A percentile compares a stretch with the other conserved stretches of the same genome.
Evolutionary conservation across 2,797 vertebrate genomes (phyloP).

Genomic region (Microctenopoma steveboyesi): DNA sequence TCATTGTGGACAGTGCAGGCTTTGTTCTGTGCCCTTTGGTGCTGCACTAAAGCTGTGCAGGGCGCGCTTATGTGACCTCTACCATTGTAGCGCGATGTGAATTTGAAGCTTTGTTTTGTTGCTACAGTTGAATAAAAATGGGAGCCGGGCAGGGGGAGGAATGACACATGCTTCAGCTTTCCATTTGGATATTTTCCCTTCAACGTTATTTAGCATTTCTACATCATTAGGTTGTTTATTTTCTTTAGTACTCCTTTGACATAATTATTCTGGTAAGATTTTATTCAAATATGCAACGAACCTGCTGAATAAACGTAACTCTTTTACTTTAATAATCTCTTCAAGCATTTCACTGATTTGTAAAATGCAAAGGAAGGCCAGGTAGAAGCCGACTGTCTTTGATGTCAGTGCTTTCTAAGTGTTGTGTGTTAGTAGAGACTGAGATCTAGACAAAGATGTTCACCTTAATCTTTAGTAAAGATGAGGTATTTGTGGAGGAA

Average conservation of each 20-base stretch:
- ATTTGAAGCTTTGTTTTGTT: conserved; percentile 81
- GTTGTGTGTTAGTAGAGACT: conserved; percentile 67
- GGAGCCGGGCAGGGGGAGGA: conserved; percentile 15
- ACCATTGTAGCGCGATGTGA: conserved; percentile 76
- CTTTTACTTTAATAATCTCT: conserved; percentile 69
- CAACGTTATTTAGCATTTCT: conserved; percentile 62
- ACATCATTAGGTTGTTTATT: conserved; percentile 76
- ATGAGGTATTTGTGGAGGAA: conserved; percentile 78
- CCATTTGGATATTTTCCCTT: conserved; percentile 57
- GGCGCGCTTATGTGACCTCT: conserved; percentile 78
- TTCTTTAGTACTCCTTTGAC: conserved; percentile 60
- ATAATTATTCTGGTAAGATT: conserved; percentile 70
- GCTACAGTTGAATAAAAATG: conserved; percentile 62
- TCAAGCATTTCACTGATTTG: conserved; percentile 54
- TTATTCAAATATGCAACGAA: conserved; percentile 67
- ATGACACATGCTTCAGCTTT: conserved; percentile 50
- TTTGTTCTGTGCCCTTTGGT: conserved; percentile 82
- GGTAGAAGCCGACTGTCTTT: conserved; percentile 63
- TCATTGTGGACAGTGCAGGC: conserved; percentile 78
- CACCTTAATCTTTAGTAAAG: conserved; percentile 67
- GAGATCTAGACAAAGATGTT: conserved; percentile 74
- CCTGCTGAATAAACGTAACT: conserved; percentile 64
- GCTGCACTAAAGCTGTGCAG: conserved; percentile 70
- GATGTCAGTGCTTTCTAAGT: conserved; percentile 69
- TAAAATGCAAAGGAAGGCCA: conserved; percentile 65